Evolutionary conservation across 2,797 vertebrate species (phyloP).

Genomic region (Momotus momota): DNA sequence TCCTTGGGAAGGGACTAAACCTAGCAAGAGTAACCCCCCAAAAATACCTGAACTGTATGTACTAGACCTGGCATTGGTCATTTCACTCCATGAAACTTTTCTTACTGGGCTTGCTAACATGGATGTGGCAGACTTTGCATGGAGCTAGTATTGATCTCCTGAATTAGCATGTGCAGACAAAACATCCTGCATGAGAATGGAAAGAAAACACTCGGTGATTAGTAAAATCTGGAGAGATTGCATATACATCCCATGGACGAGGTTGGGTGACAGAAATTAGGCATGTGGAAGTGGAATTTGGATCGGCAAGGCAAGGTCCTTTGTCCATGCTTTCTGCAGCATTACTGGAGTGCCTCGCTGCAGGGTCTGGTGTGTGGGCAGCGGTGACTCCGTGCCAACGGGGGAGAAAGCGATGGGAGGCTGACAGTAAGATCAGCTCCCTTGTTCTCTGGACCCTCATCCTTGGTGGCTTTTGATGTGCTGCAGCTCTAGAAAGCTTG

Average conservation of each 20-base stretch:
- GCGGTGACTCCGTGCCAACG: not conserved
- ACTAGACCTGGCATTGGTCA: not conserved
- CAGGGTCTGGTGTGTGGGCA: not conserved
- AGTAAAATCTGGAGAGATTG: not conserved
- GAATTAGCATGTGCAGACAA: not conserved
- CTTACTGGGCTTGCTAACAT: not conserved
- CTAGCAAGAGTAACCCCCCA: accelerated
- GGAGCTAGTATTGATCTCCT: not conserved
- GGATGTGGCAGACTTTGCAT: not conserved
- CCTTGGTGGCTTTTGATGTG: not conserved
- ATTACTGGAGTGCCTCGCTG: not conserved
- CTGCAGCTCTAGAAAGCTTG: not conserved
- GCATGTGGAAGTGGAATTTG: not conserved
- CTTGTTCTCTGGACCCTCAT: not conserved
- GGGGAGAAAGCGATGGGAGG: not conserved
- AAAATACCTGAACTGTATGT: not conserved
- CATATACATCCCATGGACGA: not conserved
- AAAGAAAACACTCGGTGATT: not conserved
- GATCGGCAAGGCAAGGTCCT: not conserved
- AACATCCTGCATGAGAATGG: not conserved
- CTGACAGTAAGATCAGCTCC: not conserved
- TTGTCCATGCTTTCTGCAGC: not conserved
- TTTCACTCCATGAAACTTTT: not conserved
- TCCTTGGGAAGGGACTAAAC: not conserved
- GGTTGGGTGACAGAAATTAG: not conserved